Evolutionary conservation across 2,797 vertebrate species (phyloP).

Genomic region (Erpetoichthys calabaricus): DNA sequence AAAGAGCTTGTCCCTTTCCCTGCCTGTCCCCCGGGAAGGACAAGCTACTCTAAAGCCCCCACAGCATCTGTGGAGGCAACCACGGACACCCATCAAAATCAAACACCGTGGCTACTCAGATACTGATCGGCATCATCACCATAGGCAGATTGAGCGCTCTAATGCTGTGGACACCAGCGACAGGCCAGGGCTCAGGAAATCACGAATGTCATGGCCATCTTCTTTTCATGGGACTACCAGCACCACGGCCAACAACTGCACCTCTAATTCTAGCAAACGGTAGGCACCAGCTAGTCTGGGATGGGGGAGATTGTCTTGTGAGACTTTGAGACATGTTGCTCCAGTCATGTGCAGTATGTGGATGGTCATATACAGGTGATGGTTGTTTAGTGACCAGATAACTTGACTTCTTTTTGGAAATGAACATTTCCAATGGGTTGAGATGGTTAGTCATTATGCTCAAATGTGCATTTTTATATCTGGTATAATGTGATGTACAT

Average conservation of each 20-base stretch:
- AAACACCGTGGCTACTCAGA: constrained; percentile 90
- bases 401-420: too few relatives aligned
- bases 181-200: constrained; percentile 76
- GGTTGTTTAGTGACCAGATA: too few relatives aligned
- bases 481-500: too few relatives aligned
- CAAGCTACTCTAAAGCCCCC: constrained; percentile 71
- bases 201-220: constrained; percentile 91
- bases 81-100: constrained; percentile 85
- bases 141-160: constrained; percentile 81
- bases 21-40: constrained; percentile 76
- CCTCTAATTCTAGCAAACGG: constrained; percentile 55
- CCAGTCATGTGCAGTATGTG: too few relatives aligned
- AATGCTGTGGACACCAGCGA: constrained; percentile 84
- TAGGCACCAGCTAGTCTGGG: constrained; percentile 30
- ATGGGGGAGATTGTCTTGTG: too few relatives aligned
- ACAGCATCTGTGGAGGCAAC: constrained; percentile 91
- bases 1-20: constrained; percentile 77
- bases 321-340: too few relatives aligned
- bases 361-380: too few relatives aligned
- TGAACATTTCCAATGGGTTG: too few relatives aligned
- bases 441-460: too few relatives aligned
- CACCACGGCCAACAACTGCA: constrained; percentile 56
- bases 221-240: constrained; percentile 78
- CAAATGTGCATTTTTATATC: too few relatives aligned
- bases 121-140: constrained; percentile 64